phyloP scores from a whole-genome alignment of 2,797 vertebrate genomes.

The Girardinus metallicus region DNA sequence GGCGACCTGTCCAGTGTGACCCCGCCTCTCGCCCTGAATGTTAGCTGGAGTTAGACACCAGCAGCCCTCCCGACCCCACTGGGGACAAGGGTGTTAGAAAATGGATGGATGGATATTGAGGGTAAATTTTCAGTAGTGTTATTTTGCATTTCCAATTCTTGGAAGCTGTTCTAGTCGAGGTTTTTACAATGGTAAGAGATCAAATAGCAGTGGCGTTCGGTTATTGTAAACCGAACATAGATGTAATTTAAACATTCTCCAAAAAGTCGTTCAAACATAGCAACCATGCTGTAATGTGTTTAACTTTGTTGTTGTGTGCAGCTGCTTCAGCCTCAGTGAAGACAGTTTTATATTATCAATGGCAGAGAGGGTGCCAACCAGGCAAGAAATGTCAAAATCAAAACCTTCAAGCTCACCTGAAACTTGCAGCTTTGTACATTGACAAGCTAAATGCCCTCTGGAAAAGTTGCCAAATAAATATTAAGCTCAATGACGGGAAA shows the following conservation, averaged over 20 bases:
- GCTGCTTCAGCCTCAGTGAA: not conserved
- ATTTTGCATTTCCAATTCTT: not conserved
- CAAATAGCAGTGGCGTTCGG: not conserved
- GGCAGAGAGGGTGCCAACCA: not conserved
- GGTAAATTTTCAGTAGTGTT: constrained; percentile 15
- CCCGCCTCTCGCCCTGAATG: too few relatives aligned
- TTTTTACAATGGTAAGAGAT: constrained; percentile 3
- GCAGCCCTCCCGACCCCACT: too few relatives aligned
- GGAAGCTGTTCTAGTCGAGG: constrained; percentile 12
- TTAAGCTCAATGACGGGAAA: not conserved
- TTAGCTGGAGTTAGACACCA: too few relatives aligned
- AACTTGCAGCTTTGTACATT: not conserved
- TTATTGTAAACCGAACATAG: not conserved
- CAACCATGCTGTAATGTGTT: not conserved
- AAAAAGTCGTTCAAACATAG: not conserved
- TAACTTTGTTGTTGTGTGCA: not conserved
- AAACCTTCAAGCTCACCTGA: not conserved
- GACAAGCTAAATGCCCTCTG: not conserved
- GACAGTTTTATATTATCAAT: not conserved
- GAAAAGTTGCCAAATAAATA: not conserved
- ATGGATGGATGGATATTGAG: too few relatives aligned
- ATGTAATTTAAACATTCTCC: not conserved
- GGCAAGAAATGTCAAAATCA: not conserved
- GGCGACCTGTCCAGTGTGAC: too few relatives aligned
- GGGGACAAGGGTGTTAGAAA: too few relatives aligned